phyloP scores from a whole-genome alignment of 2,797 vertebrate species.

The Labeo calbasu region DNA sequence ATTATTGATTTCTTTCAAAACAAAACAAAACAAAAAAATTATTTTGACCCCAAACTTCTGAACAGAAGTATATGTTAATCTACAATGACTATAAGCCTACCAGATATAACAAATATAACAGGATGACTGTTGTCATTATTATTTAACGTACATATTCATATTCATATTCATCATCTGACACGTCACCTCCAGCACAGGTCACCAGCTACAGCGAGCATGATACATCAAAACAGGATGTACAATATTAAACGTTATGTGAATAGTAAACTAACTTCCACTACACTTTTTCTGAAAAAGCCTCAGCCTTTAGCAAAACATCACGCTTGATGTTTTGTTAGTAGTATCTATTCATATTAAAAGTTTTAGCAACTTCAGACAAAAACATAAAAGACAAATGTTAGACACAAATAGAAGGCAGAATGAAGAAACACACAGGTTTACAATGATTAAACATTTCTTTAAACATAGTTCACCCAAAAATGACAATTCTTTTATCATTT shows the following conservation, averaged over 20 bases:
- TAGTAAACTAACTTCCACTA: neutral
- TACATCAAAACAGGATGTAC: conserved; percentile 2
- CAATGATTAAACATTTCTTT: neutral
- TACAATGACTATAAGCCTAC: neutral
- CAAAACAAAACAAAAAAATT: neutral
- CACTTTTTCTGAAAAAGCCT: neutral
- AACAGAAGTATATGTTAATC: neutral
- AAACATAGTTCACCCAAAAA: neutral
- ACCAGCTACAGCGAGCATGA: conserved; percentile 7
- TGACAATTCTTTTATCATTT: neutral
- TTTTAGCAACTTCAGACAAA: conserved; percentile 14
- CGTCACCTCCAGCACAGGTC: conserved; percentile 18
- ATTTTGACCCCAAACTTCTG: neutral
- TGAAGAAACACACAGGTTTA: neutral
- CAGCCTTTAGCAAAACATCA: neutral
- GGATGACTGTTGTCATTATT: neutral
- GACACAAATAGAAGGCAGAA: neutral
- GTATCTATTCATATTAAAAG: neutral
- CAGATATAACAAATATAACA: neutral
- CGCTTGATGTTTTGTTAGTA: neutral
- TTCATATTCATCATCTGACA: conserved; percentile 46
- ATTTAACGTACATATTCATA: conserved; percentile 27
- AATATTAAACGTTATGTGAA: conserved; percentile 1
- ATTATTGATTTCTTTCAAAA: neutral
- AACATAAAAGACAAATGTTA: neutral